Evolutionary conservation across 2,797 vertebrate species (phyloP), one percentile per base, ranked within the genome.

Genomic region (Paguma larvata): DNA sequence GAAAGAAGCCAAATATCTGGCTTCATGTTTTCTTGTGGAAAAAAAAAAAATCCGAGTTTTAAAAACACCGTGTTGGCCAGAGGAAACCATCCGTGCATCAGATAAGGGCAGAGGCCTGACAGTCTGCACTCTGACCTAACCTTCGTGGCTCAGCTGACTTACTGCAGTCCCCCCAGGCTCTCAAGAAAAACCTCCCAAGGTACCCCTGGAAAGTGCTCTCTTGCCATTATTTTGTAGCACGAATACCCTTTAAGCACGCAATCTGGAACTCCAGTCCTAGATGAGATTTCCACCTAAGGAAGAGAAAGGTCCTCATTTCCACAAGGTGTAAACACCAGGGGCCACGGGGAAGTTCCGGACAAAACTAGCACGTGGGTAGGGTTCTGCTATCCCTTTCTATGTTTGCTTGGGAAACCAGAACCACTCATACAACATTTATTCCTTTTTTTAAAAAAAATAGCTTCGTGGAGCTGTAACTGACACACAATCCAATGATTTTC

Each of bases 401-500:
- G 38, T 85, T 70, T 80, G 51, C 68, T 93, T 91, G 67, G 72
- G 85, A 93, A 86, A 93, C 62, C 75, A 79, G 85, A 84, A 85
- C 86, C 63, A 80, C 87, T 85, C 48, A 11, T 62, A 83, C 95
- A 89, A 72, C 67, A 72, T 82, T 91, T 73, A 79, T 62, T 91
- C 38, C 65, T 93, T 95, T 93, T 93, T 44, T 25, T 7, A 4
- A 73, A 65, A 95, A 91, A 97, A 95, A 56, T 9, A 16, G 68
- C 73, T 96, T 96, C 85, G 67, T 77, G 1, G 6, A 96, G 67
- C 92, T 80, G 34, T 91, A 96, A 92, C 95, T 90, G 68, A 90
- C 53, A 62, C 56, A 78, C 19, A 75, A 27, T n/a, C 86, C 73
- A 70, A 21, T 48, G 63, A 56, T 85, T 65, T 91, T 48, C 23